phyloP scores from a whole-genome alignment of 1,140 invertebrate species.

The Amphibalanus amphitrite region DNA sequence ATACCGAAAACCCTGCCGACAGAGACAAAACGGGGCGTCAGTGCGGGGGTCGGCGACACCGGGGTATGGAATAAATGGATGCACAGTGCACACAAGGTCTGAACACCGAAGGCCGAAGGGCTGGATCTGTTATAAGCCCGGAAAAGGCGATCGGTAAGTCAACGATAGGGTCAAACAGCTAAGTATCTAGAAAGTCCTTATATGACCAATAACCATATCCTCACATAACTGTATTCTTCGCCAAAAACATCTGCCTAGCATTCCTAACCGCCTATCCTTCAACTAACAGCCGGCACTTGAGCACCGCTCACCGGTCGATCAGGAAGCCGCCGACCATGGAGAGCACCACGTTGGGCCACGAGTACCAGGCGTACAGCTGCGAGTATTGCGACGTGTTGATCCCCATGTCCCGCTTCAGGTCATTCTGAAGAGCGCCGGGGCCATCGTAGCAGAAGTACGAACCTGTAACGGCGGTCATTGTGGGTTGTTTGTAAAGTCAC shows the following conservation, averaged over 20 bases:
- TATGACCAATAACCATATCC: conserved; percentile 5
- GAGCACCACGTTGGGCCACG: conserved; percentile 92
- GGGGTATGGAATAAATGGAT: too few species aligned
- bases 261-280: not conserved
- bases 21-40: too few species aligned
- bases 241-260: not conserved
- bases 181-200: too few species aligned
- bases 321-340: conserved; percentile 93
- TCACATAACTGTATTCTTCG: not conserved
- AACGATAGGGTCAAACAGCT: too few species aligned
- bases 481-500: not conserved
- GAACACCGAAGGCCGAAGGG: too few species aligned
- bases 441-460: conserved; percentile 99
- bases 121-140: too few species aligned
- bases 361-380: conserved; percentile 83
- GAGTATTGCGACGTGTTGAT: conserved; percentile 69
- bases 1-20: conserved; percentile 70
- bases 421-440: conserved; percentile 74
- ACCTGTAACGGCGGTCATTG: conserved; percentile 38
- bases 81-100: too few species aligned
- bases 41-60: too few species aligned
- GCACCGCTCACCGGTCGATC: conserved; percentile 46
- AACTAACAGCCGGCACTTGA: not conserved
- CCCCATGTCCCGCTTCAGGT: conserved; percentile 63
- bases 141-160: too few species aligned